Conservation (phyloP, 2,113 vertebrate species). For the Hypomesus transpacificus region DNA sequence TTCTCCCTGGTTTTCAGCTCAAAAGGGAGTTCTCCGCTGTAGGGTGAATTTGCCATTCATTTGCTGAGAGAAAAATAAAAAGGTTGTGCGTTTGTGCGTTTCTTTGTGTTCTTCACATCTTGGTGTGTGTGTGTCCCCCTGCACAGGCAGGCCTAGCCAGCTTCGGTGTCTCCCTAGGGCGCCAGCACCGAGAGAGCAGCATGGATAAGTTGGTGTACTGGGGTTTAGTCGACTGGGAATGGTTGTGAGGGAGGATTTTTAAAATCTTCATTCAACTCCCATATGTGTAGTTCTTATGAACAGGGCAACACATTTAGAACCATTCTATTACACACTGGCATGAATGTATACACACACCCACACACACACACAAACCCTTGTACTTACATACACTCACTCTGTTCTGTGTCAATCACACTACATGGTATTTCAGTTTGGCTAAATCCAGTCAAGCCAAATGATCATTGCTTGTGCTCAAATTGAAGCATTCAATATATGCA, state of each 20-base stretch:
- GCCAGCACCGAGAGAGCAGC: conserved; percentile 27
- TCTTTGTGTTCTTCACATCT: conserved; percentile 50
- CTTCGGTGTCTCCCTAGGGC: conserved; percentile 46
- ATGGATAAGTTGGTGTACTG: conserved; percentile 28
- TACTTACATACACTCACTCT: neutral
- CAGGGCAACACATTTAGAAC: neutral
- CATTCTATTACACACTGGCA: conserved; percentile 15
- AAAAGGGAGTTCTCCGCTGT: conserved; percentile 54
- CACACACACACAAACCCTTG: conserved; percentile 1
- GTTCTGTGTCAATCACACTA: neutral
- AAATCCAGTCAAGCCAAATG: neutral
- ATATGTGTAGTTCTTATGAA: conserved; percentile 18
- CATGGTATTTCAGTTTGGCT: conserved; percentile 16
- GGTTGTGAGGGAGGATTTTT: conserved; percentile 34
- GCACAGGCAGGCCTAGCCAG: conserved; percentile 35
- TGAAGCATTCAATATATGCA: neutral
- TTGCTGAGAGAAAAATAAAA: conserved; percentile 48
- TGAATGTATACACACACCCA: conserved; percentile 19
- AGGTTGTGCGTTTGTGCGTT: conserved; percentile 26
- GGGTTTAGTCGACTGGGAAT: conserved; percentile 29
- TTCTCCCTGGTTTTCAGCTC: conserved; percentile 55
- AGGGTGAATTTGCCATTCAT: conserved; percentile 68
- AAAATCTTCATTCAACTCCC: conserved; percentile 30
- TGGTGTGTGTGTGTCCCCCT: conserved; percentile 18
- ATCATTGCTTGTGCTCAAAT: conserved; percentile 3